A percentile compares a stretch with the other conserved stretches of the same genome.
Evolutionary conservation across 2,888 invertebrate genomes (phyloP).

Genomic region (Hipparchia sbordonii): DNA sequence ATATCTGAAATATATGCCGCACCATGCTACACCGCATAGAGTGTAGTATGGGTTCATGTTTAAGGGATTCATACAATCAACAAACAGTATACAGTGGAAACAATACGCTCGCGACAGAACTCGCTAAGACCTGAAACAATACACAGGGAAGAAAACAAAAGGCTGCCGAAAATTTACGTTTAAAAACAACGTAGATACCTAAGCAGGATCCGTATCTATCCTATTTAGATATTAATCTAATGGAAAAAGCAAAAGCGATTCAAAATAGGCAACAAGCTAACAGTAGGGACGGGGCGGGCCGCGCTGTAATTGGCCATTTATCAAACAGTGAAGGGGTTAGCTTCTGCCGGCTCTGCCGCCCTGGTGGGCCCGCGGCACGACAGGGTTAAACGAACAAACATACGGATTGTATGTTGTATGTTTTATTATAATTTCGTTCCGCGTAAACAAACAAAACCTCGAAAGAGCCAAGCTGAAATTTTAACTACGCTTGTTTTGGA

Average conservation of each 20-base stretch:
- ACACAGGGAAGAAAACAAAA: slow-evolving; percentile 63
- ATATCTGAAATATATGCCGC: too few species aligned
- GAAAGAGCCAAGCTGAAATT: slow-evolving; percentile 37
- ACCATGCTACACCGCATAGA: too few species aligned
- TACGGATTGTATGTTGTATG: slow-evolving; percentile 44
- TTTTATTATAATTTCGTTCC: slow-evolving; percentile 36
- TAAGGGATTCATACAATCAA: slow-evolving; percentile 41
- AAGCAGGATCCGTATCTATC: slow-evolving; percentile 82
- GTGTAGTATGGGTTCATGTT: background rate
- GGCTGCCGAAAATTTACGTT: slow-evolving; percentile 75
- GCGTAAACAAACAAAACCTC: slow-evolving; percentile 22
- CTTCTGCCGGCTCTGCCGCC: slow-evolving; percentile 68
- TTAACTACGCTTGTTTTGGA: slow-evolving; percentile 33
- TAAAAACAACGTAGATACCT: slow-evolving; percentile 83
- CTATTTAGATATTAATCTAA: slow-evolving; percentile 84
- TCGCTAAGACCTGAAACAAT: slow-evolving; percentile 68
- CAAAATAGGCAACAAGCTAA: slow-evolving; percentile 83
- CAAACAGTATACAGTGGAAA: slow-evolving; percentile 35
- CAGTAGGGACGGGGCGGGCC: slow-evolving; percentile 78
- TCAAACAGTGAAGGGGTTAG: slow-evolving; percentile 83
- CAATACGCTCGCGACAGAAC: slow-evolving; percentile 53
- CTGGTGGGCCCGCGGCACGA: slow-evolving; percentile 59
- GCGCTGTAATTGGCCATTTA: slow-evolving; percentile 83
- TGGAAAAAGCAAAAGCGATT: slow-evolving; percentile 83
- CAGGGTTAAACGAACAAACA: slow-evolving; percentile 56